These are phyloP conservation scores for Phalangium opilio DNA, from an alignment of 2,888 invertebrate genomes.

Conservation along the genomic window DNA sequence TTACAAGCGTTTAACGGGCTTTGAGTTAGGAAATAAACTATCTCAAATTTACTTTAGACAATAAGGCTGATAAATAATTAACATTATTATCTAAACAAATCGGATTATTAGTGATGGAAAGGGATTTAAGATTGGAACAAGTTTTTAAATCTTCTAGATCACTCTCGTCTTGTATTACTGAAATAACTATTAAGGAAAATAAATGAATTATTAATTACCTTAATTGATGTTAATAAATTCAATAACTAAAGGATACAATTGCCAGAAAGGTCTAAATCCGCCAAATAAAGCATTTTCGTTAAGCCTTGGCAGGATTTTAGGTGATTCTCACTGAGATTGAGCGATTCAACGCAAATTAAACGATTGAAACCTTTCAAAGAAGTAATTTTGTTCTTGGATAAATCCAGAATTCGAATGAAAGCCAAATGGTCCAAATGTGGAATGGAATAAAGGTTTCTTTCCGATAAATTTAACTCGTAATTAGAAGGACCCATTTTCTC, in stretches of 20 bases:
- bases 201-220: too few species aligned
- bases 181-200: too few species aligned
- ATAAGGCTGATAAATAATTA: too few species aligned
- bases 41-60: too few species aligned
- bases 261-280: conserved; percentile 12
- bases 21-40: too few species aligned
- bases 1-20: too few species aligned
- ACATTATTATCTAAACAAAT: too few species aligned
- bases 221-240: too few species aligned
- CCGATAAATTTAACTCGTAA: conserved; percentile 5
- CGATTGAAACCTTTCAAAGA: conserved; percentile 11
- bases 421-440: conserved; percentile 15
- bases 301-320: conserved; percentile 10
- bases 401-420: conserved; percentile 14
- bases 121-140: too few species aligned
- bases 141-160: too few species aligned
- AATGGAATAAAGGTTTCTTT: conserved; percentile 13
- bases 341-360: conserved; percentile 11
- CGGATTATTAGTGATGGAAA: too few species aligned
- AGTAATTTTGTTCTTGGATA: conserved; percentile 13
- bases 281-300: conserved; percentile 11
- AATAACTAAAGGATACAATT: conserved; percentile 18
- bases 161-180: too few species aligned
- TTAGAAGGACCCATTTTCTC: conserved; percentile 7
- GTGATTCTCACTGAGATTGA: conserved; percentile 17